phyloP scores from a whole-genome alignment of 1,140 invertebrate genomes.

The Drosophila bipectinata region DNA sequence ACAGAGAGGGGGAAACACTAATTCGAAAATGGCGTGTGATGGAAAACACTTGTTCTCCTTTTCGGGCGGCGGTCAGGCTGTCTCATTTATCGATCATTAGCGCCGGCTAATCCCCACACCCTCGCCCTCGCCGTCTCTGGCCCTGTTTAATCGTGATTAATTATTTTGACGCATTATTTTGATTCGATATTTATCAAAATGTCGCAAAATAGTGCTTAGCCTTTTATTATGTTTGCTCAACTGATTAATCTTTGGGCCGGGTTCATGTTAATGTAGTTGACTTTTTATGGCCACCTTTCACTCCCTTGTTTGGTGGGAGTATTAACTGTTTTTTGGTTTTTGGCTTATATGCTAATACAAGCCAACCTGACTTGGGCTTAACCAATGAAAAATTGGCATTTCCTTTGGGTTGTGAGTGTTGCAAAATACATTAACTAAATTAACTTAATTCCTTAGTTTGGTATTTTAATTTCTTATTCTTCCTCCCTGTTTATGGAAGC shows the following conservation, averaged over 20 bases:
- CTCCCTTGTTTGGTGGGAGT: slow-evolving; percentile 9
- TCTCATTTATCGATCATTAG: slow-evolving; percentile 73
- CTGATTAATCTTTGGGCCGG: slow-evolving; percentile 65
- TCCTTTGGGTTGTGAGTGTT: slow-evolving; percentile 20
- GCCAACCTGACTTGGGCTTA: slow-evolving; percentile 24
- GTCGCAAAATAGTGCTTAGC: slow-evolving; percentile 72
- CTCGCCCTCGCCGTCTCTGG: not conserved
- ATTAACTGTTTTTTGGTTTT: slow-evolving; percentile 39
- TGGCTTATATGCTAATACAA: slow-evolving; percentile 50
- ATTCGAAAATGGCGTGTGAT: slow-evolving; percentile 78
- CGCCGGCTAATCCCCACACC: slow-evolving; percentile 46
- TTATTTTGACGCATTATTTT: slow-evolving; percentile 80
- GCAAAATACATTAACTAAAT: slow-evolving; percentile 1
- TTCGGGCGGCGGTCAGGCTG: slow-evolving; percentile 29
- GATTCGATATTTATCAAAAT: slow-evolving; percentile 81
- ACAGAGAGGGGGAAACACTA: slow-evolving; percentile 35
- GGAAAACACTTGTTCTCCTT: slow-evolving; percentile 65
- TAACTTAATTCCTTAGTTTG: not conserved
- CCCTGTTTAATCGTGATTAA: slow-evolving; percentile 77
- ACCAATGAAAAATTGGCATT: slow-evolving; percentile 60
- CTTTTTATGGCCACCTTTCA: slow-evolving; percentile 8
- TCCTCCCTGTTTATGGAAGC: not conserved
- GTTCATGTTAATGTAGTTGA: slow-evolving; percentile 23
- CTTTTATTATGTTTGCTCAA: slow-evolving; percentile 79
- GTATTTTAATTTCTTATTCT: not conserved